These are phyloP conservation scores for Hypsopygia costalis DNA, from an alignment of 2,888 invertebrate genomes.

Conservation along the genomic window DNA sequence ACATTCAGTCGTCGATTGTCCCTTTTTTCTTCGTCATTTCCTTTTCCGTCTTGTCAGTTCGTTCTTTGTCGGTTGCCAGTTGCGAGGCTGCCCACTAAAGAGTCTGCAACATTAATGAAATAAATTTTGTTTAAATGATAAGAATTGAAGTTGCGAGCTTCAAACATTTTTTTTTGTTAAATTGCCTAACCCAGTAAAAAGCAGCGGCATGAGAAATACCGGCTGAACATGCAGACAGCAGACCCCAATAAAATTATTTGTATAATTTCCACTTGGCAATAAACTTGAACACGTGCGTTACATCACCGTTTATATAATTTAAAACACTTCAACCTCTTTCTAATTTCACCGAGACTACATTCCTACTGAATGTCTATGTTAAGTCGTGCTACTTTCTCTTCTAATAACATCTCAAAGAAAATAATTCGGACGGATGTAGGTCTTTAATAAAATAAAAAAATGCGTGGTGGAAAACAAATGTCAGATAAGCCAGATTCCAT, in stretches of 20 bases:
- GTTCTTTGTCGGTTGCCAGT: too few relatives aligned
- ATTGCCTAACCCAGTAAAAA: too few relatives aligned
- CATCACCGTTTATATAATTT: conserved; percentile 2
- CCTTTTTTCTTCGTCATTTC: too few relatives aligned
- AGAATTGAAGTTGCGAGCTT: too few relatives aligned
- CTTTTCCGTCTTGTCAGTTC: too few relatives aligned
- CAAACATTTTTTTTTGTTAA: too few relatives aligned
- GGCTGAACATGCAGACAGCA: too few relatives aligned
- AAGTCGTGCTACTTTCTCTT: conserved; percentile 33
- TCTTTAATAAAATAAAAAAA: conserved; percentile 50
- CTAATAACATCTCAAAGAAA: conserved; percentile 33
- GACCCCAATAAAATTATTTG: conserved; percentile 5
- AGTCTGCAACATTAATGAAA: too few relatives aligned
- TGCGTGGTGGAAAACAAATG: conserved; percentile 48
- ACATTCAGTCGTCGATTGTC: too few relatives aligned
- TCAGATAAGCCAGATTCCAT: conserved; percentile 46
- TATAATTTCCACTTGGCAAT: neutral
- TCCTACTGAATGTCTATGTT: conserved; percentile 25
- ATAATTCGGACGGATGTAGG: conserved; percentile 50
- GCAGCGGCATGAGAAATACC: too few relatives aligned
- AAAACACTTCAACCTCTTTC: conserved; percentile 1
- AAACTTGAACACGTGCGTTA: conserved; percentile 2
- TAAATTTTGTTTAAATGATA: too few relatives aligned
- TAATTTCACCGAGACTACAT: conserved; percentile 26
- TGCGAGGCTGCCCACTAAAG: too few relatives aligned